phyloP scores from a whole-genome alignment of 2,797 vertebrate species.

The Dendrocincla fuliginosa region DNA sequence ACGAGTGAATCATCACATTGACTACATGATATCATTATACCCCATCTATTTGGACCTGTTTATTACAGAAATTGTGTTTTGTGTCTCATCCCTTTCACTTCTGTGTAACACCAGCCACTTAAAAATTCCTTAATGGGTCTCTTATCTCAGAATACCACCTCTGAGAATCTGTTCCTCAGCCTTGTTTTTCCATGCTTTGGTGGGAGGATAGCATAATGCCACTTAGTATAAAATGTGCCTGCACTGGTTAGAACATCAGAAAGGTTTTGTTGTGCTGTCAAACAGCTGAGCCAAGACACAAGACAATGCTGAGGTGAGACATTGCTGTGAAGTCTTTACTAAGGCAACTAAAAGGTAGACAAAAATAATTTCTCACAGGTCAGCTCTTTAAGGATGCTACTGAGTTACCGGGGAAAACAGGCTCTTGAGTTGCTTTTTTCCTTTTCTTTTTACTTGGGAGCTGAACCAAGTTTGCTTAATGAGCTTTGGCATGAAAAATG shows the following conservation, averaged over 20 bases:
- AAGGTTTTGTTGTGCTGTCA: neutral
- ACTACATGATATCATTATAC: neutral
- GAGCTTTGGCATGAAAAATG: conserved; percentile 52
- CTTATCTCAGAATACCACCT: neutral
- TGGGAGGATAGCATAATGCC: neutral
- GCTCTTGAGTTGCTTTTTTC: neutral
- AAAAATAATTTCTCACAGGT: conserved; percentile 27
- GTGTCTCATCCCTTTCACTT: neutral
- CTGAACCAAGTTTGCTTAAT: conserved; percentile 50
- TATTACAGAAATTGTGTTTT: neutral
- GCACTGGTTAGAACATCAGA: conserved; percentile 12
- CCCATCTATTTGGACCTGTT: neutral
- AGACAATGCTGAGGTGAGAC: neutral
- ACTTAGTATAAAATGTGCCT: neutral
- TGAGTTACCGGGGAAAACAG: neutral
- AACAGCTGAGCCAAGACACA: neutral
- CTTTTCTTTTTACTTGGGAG: neutral
- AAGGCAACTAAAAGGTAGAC: neutral
- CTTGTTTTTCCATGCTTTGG: neutral
- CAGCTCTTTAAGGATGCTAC: conserved; percentile 34
- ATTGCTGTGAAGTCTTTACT: neutral
- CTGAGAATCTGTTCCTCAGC: neutral
- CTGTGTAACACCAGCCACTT: neutral
- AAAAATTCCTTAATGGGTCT: neutral
- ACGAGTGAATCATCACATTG: conserved; percentile 1